These are phyloP conservation scores for Sitta europaea DNA, from an alignment of 2,113 vertebrate species.

Conservation along the genomic window DNA sequence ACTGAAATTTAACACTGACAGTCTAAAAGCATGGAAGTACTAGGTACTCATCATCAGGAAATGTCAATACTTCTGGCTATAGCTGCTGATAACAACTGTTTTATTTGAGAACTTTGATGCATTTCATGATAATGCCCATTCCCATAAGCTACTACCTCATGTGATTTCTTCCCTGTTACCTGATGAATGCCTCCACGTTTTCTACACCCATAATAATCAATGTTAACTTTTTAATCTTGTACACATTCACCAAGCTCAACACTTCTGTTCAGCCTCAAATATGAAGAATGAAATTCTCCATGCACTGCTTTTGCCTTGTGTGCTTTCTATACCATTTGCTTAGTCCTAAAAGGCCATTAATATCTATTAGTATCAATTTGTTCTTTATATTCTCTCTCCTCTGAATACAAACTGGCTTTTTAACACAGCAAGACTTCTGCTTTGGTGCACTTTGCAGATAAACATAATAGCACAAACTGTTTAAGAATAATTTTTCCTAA, in stretches of 20 bases:
- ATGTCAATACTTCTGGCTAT: background rate
- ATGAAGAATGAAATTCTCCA: background rate
- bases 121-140: background rate
- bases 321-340: background rate
- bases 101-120: background rate
- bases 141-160: background rate
- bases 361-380: background rate
- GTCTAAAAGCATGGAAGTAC: background rate
- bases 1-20: background rate
- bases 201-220: background rate
- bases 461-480: background rate
- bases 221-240: background rate
- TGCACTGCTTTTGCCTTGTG: background rate
- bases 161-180: background rate
- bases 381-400: background rate
- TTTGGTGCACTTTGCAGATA: background rate
- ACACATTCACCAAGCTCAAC: background rate
- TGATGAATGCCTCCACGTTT: background rate
- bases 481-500: background rate
- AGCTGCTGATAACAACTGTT: background rate
- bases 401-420: background rate
- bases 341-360: background rate
- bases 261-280: background rate
- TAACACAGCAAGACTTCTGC: background rate
- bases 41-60: background rate